These are phyloP conservation scores for Arvicanthis niloticus DNA, from an alignment of 2,113 vertebrate genomes.

Conservation along the genomic window DNA sequence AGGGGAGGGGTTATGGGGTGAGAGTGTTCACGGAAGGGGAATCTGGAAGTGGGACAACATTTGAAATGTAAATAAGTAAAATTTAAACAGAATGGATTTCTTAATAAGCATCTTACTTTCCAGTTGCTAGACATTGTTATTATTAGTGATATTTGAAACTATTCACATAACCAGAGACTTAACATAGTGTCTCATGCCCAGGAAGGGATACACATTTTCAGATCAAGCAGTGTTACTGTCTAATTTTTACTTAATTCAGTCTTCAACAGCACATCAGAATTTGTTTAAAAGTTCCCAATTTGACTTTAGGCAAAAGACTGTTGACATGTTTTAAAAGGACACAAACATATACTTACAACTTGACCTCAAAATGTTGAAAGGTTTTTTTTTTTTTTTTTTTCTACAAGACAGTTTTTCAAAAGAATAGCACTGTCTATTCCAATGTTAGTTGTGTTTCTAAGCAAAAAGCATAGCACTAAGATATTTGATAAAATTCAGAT, in stretches of 20 bases:
- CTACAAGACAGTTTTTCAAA: neutral
- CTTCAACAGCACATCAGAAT: neutral
- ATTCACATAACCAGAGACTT: neutral
- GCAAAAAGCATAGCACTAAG: neutral
- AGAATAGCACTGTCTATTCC: neutral
- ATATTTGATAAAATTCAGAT: neutral
- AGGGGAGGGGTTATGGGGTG: no score
- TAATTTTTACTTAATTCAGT: neutral
- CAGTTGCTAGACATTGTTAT: neutral
- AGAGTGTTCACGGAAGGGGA: no score
- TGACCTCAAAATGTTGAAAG: neutral
- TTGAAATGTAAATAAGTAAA: no score
- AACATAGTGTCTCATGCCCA: neutral
- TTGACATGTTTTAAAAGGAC: neutral
- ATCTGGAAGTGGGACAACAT: no score
- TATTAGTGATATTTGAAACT: conserved; percentile 25
- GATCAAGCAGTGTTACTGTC: neutral
- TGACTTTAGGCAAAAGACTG: neutral
- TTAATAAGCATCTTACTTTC: conserved; percentile 7
- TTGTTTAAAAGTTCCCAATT: neutral
- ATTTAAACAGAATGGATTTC: neutral
- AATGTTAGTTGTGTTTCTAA: neutral
- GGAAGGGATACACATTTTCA: neutral
- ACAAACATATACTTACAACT: conserved; percentile 5
- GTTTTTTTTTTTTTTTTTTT: neutral